These are phyloP conservation scores for Helicoverpa zea DNA, from an alignment of 1,140 invertebrate species.

Conservation along the genomic window DNA sequence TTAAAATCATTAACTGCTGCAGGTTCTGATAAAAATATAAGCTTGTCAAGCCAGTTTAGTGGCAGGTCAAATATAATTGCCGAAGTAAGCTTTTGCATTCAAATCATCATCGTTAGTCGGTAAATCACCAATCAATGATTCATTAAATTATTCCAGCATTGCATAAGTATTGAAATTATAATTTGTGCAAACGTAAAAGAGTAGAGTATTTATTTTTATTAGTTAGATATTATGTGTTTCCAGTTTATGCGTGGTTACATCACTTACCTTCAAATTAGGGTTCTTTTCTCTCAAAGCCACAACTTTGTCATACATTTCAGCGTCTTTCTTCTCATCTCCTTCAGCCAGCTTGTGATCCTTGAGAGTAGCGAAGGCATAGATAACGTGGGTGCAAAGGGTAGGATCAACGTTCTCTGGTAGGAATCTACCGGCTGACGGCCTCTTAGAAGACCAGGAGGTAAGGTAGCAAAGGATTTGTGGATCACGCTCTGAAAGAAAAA, in stretches of 20 bases:
- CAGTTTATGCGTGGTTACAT: not conserved
- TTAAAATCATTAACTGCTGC: too few species aligned
- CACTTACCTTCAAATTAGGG: slow-evolving; percentile 93
- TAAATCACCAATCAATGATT: too few species aligned
- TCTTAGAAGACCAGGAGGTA: slow-evolving; percentile 97
- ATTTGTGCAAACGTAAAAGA: too few species aligned
- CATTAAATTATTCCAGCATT: too few species aligned
- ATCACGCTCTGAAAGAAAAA: slow-evolving; percentile 88
- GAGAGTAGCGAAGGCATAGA: slow-evolving; percentile 97
- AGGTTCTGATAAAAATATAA: too few species aligned
- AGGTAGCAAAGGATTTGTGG: slow-evolving; percentile 97
- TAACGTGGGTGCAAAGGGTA: slow-evolving; percentile 95
- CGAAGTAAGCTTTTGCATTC: too few species aligned
- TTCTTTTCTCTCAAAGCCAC: slow-evolving; percentile 95
- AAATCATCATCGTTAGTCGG: too few species aligned
- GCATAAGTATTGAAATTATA: too few species aligned
- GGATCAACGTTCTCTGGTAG: slow-evolving; percentile 95
- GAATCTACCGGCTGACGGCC: slow-evolving; percentile 95
- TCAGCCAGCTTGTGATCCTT: slow-evolving; percentile 94
- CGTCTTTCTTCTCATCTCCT: slow-evolving; percentile 92
- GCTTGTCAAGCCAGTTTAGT: too few species aligned
- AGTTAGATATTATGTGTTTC: not conserved
- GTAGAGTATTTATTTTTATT: too few species aligned
- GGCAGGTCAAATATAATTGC: too few species aligned
- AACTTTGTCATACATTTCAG: slow-evolving; percentile 94